Conservation (phyloP, 2,113 vertebrate species). For the Cyanoderma ruficeps region DNA sequence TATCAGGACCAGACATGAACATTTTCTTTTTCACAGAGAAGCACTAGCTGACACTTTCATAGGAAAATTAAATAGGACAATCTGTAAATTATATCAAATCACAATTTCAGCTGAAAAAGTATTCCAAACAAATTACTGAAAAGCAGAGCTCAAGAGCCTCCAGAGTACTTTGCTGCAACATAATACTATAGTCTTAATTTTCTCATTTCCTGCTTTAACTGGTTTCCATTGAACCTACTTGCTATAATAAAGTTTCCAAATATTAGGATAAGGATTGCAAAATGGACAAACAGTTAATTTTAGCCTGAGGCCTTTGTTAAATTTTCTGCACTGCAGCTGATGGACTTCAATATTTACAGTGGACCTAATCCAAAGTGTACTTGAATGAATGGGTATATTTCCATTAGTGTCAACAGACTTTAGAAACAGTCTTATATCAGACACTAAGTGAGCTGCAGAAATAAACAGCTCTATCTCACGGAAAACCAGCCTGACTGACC, state of each 20-base stretch:
- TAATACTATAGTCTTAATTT: background rate
- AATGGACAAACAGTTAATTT: slow-evolving; percentile 3
- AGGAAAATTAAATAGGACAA: background rate
- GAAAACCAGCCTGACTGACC: background rate
- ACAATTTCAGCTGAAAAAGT: background rate
- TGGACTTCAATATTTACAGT: slow-evolving; percentile 33
- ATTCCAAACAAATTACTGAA: background rate
- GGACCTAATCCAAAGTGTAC: slow-evolving; percentile 5
- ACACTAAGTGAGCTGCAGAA: background rate
- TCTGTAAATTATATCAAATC: background rate
- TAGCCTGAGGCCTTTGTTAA: slow-evolving; percentile 3
- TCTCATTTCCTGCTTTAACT: background rate
- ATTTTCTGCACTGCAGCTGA: background rate
- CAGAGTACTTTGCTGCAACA: background rate
- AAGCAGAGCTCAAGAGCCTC: background rate
- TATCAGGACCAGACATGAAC: background rate
- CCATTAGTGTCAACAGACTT: background rate
- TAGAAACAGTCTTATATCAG: background rate
- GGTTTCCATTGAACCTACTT: background rate
- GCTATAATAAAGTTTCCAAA: slow-evolving; percentile 7
- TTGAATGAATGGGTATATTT: background rate
- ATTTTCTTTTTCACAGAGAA: background rate
- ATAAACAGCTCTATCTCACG: background rate
- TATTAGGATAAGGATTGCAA: slow-evolving; percentile 26
- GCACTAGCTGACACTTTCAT: background rate